Base-by-base conservation (phyloP, 2,888 invertebrate genomes). In the Coecobrya sp. region DNA sequence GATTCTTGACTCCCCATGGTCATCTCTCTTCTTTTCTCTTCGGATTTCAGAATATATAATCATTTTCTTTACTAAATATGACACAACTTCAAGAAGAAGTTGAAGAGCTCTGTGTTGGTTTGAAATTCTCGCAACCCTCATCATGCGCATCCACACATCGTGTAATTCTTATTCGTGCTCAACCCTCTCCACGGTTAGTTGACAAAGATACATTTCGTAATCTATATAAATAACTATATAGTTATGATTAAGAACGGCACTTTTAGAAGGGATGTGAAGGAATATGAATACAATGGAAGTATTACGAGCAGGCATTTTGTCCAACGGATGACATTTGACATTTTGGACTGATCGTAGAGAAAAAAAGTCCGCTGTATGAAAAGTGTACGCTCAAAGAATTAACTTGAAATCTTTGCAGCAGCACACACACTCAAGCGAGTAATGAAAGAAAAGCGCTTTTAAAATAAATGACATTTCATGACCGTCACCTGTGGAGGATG, bases 1-100 rank as follows among this genome's bases (percentile, higher is more conserved):
- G 92, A 92, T 92, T 92, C 92, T 88, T 92, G 92, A 92, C 92
- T 92, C 92, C 92, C 92, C 92, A 92, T 92, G 92, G 88, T 92
- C 88, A 88, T 92, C 85, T 92, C 85, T 89, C 86, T 79, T 73
- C 45, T 70, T 73, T 89, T 88, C 85, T 92, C 87, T 84, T 88
- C 84, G 87, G 65, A 92, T 87, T 92, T 92, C 87, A 84, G 85
- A 79, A 88, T 88, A 73, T 79, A 84, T 92, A 89, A 85, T 88
- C 65, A 88, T 92, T 88, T 92, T 92, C 88, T 73, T 88, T 88
- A 76, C 92, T 92, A 89, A 92, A 88, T 92, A 92, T 92, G 92
- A 92, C 92, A 92, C 88, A 92, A 89, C 76, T 84, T 62, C 52
- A 73, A 30, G 45, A 22, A 68, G 68, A 19, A 36, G 36, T 36